Evolutionary conservation across 2,797 vertebrate species (phyloP).

Genomic region (Protosalanx chinensis): DNA sequence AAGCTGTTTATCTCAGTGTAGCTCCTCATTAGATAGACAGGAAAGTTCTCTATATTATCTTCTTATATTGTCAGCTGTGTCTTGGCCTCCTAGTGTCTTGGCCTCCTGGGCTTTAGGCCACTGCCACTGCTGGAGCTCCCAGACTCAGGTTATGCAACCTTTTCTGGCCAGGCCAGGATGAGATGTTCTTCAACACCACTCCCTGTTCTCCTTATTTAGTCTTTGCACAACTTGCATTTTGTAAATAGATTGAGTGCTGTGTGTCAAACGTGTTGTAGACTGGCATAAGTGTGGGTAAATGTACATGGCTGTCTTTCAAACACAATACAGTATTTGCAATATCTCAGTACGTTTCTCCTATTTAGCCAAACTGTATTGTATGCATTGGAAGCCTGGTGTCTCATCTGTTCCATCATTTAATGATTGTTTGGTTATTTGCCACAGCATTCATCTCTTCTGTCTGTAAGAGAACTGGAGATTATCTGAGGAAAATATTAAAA

Average conservation of each 20-base stretch:
- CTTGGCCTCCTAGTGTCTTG: not conserved
- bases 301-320: not conserved
- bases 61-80: not conserved
- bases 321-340: too few relatives aligned
- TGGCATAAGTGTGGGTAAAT: not conserved
- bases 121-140: not conserved
- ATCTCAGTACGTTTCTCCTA: too few relatives aligned
- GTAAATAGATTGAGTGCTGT: not conserved
- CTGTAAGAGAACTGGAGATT: not conserved
- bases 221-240: not conserved
- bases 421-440: not conserved
- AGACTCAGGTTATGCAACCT: not conserved
- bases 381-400: too few relatives aligned
- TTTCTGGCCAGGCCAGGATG: not conserved
- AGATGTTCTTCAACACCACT: not conserved
- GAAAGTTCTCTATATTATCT: not conserved
- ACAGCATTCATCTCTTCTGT: not conserved
- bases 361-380: too few relatives aligned
- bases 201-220: not conserved
- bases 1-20: not conserved
- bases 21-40: not conserved
- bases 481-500: not conserved
- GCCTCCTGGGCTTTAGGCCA: not conserved
- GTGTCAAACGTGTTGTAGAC: not conserved
- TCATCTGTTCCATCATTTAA: too few relatives aligned